phyloP scores from a whole-genome alignment of 2,888 invertebrate genomes.

The Pseudoips prasinana region DNA sequence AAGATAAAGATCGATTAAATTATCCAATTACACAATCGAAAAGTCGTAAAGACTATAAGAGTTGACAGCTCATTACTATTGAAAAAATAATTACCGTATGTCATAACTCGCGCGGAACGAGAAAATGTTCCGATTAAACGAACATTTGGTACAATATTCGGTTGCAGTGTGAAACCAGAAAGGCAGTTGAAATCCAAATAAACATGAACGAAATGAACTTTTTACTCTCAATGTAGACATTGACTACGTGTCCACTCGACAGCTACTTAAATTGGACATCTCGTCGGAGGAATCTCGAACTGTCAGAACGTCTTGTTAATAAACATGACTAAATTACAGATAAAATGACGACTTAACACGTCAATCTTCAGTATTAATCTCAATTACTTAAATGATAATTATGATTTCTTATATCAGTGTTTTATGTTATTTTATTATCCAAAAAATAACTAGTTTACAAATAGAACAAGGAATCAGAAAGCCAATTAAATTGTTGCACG shows the following conservation, averaged over 20 bases:
- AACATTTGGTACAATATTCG: slow-evolving; percentile 30
- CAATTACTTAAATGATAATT: slow-evolving; percentile 13
- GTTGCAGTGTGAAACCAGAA: slow-evolving; percentile 43
- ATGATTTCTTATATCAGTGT: too few relatives aligned
- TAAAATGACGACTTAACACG: slow-evolving; percentile 15
- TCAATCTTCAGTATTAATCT: slow-evolving; percentile 19
- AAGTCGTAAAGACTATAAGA: slow-evolving; percentile 48
- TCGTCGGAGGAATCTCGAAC: slow-evolving; percentile 32
- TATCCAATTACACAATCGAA: slow-evolving; percentile 60
- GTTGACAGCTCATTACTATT: slow-evolving; percentile 54
- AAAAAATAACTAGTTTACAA: too few relatives aligned
- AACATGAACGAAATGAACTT: slow-evolving; percentile 45
- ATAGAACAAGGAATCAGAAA: too few relatives aligned
- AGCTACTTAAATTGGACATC: slow-evolving; percentile 57
- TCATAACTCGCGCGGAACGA: slow-evolving; percentile 33
- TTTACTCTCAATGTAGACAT: slow-evolving; percentile 47
- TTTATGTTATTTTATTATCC: too few relatives aligned
- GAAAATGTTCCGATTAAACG: slow-evolving; percentile 35
- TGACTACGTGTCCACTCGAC: slow-evolving; percentile 47
- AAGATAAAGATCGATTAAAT: slow-evolving; percentile 61
- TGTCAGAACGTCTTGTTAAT: slow-evolving; percentile 46
- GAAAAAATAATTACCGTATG: slow-evolving; percentile 41
- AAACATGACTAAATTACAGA: slow-evolving; percentile 13
- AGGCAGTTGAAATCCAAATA: slow-evolving; percentile 34
- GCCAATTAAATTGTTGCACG: too few relatives aligned